A percentile compares a stretch with the other conserved stretches of the same genome.
phyloP scores from a whole-genome alignment of 2,888 invertebrate species.

The Julus scanicus region DNA sequence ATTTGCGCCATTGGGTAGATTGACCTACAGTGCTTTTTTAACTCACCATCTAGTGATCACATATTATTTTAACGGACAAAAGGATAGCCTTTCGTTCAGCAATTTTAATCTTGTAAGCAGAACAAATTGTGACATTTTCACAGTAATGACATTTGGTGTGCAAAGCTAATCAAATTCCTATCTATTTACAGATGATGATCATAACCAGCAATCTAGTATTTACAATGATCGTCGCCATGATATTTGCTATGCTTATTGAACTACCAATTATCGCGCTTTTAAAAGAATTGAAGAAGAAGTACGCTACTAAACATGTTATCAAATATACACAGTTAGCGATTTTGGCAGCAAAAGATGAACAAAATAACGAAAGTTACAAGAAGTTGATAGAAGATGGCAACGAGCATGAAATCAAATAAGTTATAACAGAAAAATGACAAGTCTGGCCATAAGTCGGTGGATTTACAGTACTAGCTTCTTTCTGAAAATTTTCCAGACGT shows the following conservation, averaged over 20 bases:
- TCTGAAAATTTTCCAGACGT: too few species aligned
- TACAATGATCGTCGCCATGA: neutral
- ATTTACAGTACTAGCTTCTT: too few species aligned
- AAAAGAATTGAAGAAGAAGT: neutral
- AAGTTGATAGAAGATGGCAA: too few species aligned
- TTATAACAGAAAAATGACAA: too few species aligned
- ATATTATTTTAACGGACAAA: conserved; percentile 6
- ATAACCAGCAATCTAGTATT: neutral
- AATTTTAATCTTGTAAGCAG: neutral
- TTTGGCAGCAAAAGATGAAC: neutral
- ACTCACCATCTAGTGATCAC: neutral
- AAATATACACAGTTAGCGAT: neutral
- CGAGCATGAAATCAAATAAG: too few species aligned
- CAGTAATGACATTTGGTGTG: neutral
- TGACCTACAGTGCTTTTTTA: conserved; percentile 40
- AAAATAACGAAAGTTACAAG: neutral
- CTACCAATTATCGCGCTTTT: neutral
- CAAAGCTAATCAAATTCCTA: neutral
- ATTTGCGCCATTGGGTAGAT: neutral
- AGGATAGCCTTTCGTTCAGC: conserved; percentile 29
- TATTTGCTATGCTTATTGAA: conserved; percentile 14
- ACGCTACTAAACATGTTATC: neutral
- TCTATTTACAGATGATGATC: neutral
- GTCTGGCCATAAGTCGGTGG: too few species aligned
- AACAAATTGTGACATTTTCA: neutral